phyloP scores from a whole-genome alignment of 2,888 invertebrate genomes.

The Dorcus hopei region DNA sequence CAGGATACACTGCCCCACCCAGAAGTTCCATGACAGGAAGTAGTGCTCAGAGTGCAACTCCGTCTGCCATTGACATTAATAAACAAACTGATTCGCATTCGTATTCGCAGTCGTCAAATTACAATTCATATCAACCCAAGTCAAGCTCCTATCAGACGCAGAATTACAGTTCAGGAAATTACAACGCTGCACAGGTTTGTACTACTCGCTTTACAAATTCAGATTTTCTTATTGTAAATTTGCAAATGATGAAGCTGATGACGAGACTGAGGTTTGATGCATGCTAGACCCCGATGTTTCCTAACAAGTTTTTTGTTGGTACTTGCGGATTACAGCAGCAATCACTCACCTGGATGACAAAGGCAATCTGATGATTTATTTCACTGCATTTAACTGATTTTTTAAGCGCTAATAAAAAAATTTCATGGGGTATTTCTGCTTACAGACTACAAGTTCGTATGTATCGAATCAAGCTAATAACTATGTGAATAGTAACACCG shows the following conservation, averaged over 20 bases:
- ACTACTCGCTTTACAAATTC: too few relatives aligned
- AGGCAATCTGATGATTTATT: conserved; percentile 32
- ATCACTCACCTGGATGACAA: background rate
- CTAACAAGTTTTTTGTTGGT: conserved; percentile 29
- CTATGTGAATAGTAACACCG: conserved; percentile 43
- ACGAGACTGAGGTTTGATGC: conserved; percentile 34
- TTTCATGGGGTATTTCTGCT: conserved; percentile 14
- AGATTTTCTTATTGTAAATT: too few relatives aligned
- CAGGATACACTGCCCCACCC: conserved; percentile 44
- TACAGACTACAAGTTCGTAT: conserved; percentile 51
- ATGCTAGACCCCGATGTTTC: background rate
- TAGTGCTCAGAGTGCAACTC: conserved; percentile 31
- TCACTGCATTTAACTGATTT: conserved; percentile 2
- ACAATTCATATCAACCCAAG: conserved; percentile 46
- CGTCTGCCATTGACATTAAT: conserved; percentile 38
- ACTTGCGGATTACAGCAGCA: background rate
- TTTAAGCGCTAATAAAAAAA: background rate
- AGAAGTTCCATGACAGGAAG: conserved; percentile 46
- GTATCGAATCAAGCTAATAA: conserved; percentile 39
- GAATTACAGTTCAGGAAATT: conserved; percentile 33
- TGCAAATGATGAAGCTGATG: conserved; percentile 36
- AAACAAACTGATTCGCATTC: conserved; percentile 45
- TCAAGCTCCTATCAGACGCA: conserved; percentile 39
- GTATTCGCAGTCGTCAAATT: conserved; percentile 50
- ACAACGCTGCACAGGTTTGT: conserved; percentile 42